A percentile compares a stretch with the other conserved stretches of the same genome.
Evolutionary conservation across 2,113 vertebrate genomes (phyloP).

Genomic region (Carettochelys insculpta): DNA sequence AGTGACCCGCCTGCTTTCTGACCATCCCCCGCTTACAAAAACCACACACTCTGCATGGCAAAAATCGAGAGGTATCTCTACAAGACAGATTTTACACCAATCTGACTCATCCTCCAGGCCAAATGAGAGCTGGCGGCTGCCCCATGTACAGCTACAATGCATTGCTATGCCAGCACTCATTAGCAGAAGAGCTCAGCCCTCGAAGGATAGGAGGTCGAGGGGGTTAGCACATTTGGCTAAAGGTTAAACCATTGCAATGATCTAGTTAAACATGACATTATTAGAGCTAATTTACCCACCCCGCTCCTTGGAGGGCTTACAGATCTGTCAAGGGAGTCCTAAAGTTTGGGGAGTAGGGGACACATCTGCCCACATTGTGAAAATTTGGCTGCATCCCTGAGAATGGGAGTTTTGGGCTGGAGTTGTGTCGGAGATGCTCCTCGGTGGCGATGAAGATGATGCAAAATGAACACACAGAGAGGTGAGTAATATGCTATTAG

Average conservation of each 20-base stretch:
- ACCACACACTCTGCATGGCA: not conserved
- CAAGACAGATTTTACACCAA: conserved; percentile 20
- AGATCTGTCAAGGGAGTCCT: not conserved
- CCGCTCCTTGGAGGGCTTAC: not conserved
- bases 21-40: not conserved
- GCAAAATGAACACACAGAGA: no score
- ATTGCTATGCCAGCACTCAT: not conserved
- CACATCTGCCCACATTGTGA: not conserved
- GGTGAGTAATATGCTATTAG: no score
- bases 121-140: not conserved
- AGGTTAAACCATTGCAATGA: not conserved
- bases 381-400: not conserved
- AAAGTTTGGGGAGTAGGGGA: not conserved
- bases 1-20: not conserved
- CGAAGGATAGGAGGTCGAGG: not conserved
- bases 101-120: not conserved
- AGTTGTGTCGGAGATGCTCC: not conserved
- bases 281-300: not conserved
- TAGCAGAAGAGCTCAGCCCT: not conserved
- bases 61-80: not conserved
- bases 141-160: not conserved
- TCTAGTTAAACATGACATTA: not conserved
- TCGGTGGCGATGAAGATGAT: no score
- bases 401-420: not conserved
- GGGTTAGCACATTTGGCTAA: not conserved